phyloP scores from a whole-genome alignment of 2,888 invertebrate species.

The Tetranychus piercei region DNA sequence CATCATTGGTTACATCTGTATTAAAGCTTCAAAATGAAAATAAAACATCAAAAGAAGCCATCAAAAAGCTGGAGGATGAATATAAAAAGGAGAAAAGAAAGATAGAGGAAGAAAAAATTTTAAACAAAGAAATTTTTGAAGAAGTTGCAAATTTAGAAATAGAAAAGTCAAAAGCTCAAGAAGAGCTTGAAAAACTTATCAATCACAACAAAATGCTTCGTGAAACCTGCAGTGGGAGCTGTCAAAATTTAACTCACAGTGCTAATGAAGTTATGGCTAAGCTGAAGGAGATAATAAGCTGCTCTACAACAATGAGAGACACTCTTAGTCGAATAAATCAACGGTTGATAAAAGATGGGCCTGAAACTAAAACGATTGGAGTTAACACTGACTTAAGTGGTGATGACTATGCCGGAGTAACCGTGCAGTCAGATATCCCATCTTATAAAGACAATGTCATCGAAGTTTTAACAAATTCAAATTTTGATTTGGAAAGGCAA shows the following conservation, averaged over 20 bases:
- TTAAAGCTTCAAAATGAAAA: neutral
- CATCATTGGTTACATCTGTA: constrained; percentile 2
- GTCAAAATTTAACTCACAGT: neutral
- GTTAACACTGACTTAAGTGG: neutral
- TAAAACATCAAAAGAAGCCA: neutral
- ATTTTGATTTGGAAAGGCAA: neutral
- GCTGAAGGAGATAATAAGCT: neutral
- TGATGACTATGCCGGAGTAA: neutral
- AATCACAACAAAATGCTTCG: neutral
- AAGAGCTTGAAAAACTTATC: neutral
- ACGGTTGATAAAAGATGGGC: neutral
- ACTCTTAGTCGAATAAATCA: neutral
- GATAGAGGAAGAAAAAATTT: neutral
- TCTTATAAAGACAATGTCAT: neutral
- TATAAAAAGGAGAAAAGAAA: constrained; percentile 6
- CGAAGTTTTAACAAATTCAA: neutral
- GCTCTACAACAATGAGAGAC: neutral
- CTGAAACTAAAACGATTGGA: neutral
- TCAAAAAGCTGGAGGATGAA: neutral
- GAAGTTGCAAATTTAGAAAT: neutral
- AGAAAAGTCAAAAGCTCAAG: neutral
- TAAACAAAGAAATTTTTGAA: neutral
- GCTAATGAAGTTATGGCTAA: neutral
- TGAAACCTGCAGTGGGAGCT: neutral
- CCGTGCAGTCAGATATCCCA: neutral